Evolutionary conservation across 1,140 invertebrate genomes (phyloP).

Genomic region (Atta texana): DNA sequence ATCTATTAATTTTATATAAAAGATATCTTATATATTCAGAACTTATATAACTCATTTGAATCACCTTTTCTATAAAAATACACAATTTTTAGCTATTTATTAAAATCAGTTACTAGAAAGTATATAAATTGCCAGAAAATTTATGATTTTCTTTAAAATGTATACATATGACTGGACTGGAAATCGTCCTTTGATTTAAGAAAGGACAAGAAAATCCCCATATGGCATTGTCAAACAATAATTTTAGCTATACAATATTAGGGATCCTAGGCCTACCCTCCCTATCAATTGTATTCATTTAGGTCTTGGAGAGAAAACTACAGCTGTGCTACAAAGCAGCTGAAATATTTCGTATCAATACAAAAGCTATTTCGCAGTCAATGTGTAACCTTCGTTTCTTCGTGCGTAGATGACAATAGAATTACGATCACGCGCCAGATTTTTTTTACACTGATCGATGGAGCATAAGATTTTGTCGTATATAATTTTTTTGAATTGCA

Average conservation of each 20-base stretch:
- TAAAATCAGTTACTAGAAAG: neutral
- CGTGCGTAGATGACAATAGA: slow-evolving; percentile 11
- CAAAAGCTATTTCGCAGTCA: slow-evolving; percentile 13
- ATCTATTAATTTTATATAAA: neutral
- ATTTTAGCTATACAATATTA: neutral
- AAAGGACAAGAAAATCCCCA: neutral
- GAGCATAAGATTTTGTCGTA: neutral
- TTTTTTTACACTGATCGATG: neutral
- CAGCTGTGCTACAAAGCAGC: slow-evolving; percentile 47
- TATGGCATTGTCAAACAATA: neutral
- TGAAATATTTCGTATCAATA: slow-evolving; percentile 25
- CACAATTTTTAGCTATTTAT: neutral
- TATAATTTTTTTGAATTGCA: neutral
- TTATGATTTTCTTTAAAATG: neutral
- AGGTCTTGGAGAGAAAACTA: slow-evolving; percentile 23
- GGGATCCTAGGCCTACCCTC: neutral
- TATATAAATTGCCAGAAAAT: neutral
- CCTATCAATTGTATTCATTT: slow-evolving; percentile 36
- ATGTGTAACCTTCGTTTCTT: slow-evolving; percentile 8
- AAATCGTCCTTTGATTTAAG: neutral
- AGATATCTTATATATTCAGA: neutral
- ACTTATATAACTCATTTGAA: neutral
- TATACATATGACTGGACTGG: neutral
- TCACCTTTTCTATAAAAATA: neutral
- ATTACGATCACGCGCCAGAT: slow-evolving; percentile 4